These are phyloP conservation scores for Rattus rattus DNA, from an alignment of 2,113 vertebrate species.

Conservation along the genomic window DNA sequence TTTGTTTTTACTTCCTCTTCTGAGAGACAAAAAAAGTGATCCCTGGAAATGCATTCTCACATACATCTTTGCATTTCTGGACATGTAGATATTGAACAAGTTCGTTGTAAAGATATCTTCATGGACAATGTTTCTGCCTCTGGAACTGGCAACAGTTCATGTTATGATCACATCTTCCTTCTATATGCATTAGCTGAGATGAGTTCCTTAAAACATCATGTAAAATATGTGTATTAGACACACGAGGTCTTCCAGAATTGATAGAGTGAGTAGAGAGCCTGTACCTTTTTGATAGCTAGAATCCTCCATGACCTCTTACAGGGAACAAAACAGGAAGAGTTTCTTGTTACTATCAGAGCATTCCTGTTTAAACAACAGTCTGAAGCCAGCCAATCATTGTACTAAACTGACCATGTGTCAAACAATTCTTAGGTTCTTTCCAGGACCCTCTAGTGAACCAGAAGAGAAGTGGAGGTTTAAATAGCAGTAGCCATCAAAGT, in stretches of 20 bases:
- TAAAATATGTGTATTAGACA: not conserved
- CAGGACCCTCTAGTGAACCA: constrained; percentile 5
- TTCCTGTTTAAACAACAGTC: not conserved
- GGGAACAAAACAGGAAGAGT: not conserved
- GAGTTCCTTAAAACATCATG: constrained; percentile 1
- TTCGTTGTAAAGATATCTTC: not conserved
- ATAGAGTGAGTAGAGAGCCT: not conserved
- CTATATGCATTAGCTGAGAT: not conserved
- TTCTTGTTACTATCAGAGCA: not conserved
- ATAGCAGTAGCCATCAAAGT: constrained; percentile 55
- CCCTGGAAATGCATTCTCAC: not conserved
- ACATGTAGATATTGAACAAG: not conserved
- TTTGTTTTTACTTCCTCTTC: not conserved
- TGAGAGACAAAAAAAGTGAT: not conserved
- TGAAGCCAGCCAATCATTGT: constrained; percentile 33
- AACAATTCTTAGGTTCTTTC: not conserved
- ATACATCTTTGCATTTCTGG: not conserved
- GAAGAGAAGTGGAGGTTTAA: constrained; percentile 51
- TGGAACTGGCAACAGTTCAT: not conserved
- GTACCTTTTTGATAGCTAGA: not conserved
- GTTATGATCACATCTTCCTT: not conserved
- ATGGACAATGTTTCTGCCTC: not conserved
- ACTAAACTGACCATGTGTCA: not conserved
- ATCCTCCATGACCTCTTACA: not conserved
- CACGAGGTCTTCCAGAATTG: not conserved